Evolutionary conservation across 2,797 vertebrate genomes (phyloP), one percentile per base, ranked within the genome.

Genomic region (Poecilia picta): DNA sequence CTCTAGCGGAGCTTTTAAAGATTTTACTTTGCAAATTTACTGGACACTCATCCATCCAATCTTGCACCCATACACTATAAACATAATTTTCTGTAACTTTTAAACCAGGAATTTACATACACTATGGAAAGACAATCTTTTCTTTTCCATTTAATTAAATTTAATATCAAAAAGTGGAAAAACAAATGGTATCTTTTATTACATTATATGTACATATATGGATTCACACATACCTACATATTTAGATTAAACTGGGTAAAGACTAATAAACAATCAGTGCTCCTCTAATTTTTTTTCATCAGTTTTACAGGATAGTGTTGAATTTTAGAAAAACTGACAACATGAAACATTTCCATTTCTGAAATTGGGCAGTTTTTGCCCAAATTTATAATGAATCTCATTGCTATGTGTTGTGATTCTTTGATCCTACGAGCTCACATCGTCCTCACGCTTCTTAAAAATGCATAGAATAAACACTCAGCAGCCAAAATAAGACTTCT

Each of bases 401-500:
- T 33, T 8, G 57, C 33, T 8, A 31, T 13, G 59, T 64, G 59
- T 62, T 62, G 15, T 7, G 12, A 4, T 55, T 55, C 15, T 1
- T 62, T 33, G 13, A n/a, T 64, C 59, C 59, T 36, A 33, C 7
- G 1, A 33, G 59, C 3, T 10, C 20, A 64, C 8, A 18, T 36
- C 10, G 31, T 20, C 33, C 2, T 62, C 31, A 18, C 2, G 16
- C 13, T 64, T 8, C 3, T 20, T 36, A 3, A 23, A 41, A 77
- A 81, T 31, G 20, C 41, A 68, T 45, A 59, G 77, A 78, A 77
- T 64, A 82, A 49, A 31, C 57, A 82, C 59, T 77, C 36, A 28
- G 64, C 46, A 73, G 70, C 80, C 39, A 89, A 89, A 89, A 84
- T 79, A 86, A 45, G 16, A 59, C 64, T 80, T 25, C 70, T 57